Evolutionary conservation across 1,140 invertebrate species (phyloP).

Genomic region (Leptinotarsa undecemlineata): DNA sequence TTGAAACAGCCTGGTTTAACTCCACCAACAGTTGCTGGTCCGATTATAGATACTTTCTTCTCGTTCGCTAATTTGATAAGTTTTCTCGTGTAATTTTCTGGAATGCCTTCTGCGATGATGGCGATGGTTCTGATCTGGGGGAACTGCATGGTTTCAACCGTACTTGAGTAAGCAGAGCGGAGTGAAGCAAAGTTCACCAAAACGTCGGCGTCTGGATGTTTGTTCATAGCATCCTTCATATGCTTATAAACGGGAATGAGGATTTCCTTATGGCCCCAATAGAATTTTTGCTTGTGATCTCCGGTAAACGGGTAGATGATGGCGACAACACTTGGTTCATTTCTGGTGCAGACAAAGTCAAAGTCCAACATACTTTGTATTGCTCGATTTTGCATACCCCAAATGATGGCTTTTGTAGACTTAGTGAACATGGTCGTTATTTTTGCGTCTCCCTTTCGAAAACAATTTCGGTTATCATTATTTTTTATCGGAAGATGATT

Average conservation of each 20-base stretch:
- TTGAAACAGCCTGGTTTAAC: conserved; percentile 99
- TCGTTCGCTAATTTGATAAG: conserved; percentile 85
- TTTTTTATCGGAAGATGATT: not conserved
- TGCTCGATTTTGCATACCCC: conserved; percentile 99
- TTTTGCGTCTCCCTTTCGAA: conserved; percentile 27
- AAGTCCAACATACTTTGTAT: conserved; percentile 99
- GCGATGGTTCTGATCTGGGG: conserved; percentile 95
- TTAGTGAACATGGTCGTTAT: conserved; percentile 72
- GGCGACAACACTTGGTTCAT: conserved; percentile 87
- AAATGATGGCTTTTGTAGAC: conserved; percentile 92
- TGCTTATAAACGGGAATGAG: conserved; percentile 96
- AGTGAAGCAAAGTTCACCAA: conserved; percentile 99
- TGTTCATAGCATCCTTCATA: conserved; percentile 95
- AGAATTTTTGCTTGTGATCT: conserved; percentile 99
- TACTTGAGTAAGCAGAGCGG: conserved; percentile 96
- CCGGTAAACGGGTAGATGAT: conserved; percentile 99
- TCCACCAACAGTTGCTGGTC: conserved; percentile 96
- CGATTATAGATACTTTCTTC: conserved; percentile 85
- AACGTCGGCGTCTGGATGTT: conserved; percentile 92
- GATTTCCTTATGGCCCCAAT: conserved; percentile 99
- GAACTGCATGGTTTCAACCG: conserved; percentile 88
- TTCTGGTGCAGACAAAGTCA: conserved; percentile 95
- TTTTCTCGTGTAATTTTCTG: conserved; percentile 96
- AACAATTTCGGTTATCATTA: not conserved
- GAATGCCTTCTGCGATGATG: conserved; percentile 97